Evolutionary conservation across 2,888 invertebrate genomes (phyloP), one percentile per base, ranked within the genome.

Genomic region (Sialis lutaria): DNA sequence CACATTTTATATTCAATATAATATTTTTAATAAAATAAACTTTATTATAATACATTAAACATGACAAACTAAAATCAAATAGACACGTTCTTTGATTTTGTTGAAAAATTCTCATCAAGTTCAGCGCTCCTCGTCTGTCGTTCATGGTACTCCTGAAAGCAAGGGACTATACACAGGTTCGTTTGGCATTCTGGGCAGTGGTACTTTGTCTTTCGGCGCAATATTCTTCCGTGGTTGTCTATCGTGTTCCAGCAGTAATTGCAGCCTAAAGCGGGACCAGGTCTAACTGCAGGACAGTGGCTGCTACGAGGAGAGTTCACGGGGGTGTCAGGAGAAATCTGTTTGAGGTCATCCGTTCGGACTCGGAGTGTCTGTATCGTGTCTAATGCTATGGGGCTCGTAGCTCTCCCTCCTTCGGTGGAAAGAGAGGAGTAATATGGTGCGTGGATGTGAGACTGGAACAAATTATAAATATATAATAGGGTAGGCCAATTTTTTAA

Each of bases 171-270:
- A 64, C 89, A 89, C 46, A 89, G 71, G 65, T 89, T 89, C 50
- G 84, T 85, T 64, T 85, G 83, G 63, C 89, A 89, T 63, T 89
- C 88, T 1, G 88, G 88, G 66, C 89, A 89, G 60, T 88, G 86
- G 64, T 87, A 89, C 64, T 89, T 88, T 1, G 89, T 89, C 67
- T 89, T 89, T 50, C 88, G 73, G 42, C 89, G 74, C 45, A 88
- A 68, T 56, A 87, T 87, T 53, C 88, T 69, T 35, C 86, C 86
- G 64, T 82, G 81, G 42, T 76, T 77, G 62, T 89, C 88, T 42
- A 87, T 83, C 0, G 88, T 87, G 62, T 89, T 89, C 89, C 89
- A 89, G 66, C 89, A 89, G 62, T 81, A 88, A 67, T 88, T 88
- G 65, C 89, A 89, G 54, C 87, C 85, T 51, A 89, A 67, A 3